phyloP scores from a whole-genome alignment of 2,888 invertebrate species.

The Cinara cedri region DNA sequence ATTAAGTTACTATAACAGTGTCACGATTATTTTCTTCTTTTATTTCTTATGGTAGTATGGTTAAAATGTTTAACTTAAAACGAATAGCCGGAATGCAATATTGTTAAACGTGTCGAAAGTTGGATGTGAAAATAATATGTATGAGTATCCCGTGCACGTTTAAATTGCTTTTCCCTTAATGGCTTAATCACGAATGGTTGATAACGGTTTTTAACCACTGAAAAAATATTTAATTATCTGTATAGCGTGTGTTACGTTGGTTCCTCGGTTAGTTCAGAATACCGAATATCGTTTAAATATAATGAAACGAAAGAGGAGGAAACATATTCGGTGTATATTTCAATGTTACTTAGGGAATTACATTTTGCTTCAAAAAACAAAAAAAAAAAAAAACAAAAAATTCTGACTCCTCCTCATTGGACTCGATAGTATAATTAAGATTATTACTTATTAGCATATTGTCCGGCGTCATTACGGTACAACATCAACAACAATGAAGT shows the following conservation, averaged over 20 bases:
- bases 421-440: not conserved
- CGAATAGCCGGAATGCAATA: not conserved
- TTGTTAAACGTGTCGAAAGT: slow-evolving; percentile 24
- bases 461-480: too few relatives aligned
- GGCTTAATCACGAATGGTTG: not conserved
- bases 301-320: not conserved
- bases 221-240: not conserved
- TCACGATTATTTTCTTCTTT: not conserved
- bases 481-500: too few relatives aligned
- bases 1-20: not conserved
- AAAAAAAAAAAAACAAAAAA: slow-evolving; percentile 23
- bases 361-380: not conserved
- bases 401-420: not conserved
- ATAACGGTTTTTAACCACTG: slow-evolving; percentile 1
- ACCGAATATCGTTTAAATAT: slow-evolving; percentile 20
- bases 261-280: slow-evolving; percentile 1
- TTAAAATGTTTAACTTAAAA: too few relatives aligned
- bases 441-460: not conserved
- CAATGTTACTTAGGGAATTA: not conserved
- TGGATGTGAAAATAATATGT: not conserved
- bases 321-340: not conserved
- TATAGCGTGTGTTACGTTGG: not conserved
- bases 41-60: too few relatives aligned
- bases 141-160: too few relatives aligned
- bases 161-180: not conserved